These are phyloP conservation scores for Labeo rohita DNA, from an alignment of 2,113 vertebrate species.

Conservation along the genomic window DNA sequence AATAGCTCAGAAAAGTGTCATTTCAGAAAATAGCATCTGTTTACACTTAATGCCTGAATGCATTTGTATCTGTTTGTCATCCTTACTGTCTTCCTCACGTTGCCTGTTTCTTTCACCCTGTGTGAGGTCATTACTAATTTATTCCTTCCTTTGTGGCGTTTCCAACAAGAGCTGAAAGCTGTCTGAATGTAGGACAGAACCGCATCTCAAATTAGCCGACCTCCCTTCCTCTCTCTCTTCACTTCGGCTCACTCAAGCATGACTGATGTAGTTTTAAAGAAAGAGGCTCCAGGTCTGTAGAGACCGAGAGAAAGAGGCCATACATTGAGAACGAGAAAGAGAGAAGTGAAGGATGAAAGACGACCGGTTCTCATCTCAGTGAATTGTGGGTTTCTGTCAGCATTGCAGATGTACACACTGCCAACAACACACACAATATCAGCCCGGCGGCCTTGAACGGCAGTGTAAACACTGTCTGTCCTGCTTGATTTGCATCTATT, in stretches of 20 bases:
- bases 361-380: not conserved
- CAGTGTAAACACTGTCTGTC: not conserved
- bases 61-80: constrained; percentile 2
- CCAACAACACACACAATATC: not conserved
- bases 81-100: not conserved
- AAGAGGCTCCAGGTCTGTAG: constrained; percentile 11
- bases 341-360: not conserved
- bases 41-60: not conserved
- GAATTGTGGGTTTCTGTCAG: constrained; percentile 6
- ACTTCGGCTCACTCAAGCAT: constrained; percentile 34
- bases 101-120: not conserved
- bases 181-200: constrained; percentile 48
- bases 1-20: not conserved
- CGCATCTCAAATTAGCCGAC: constrained; percentile 29
- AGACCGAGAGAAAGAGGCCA: constrained; percentile 10
- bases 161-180: constrained; percentile 41
- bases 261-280: constrained; percentile 16
- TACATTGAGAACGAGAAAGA: not conserved
- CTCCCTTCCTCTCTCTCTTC: not conserved
- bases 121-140: constrained; percentile 55
- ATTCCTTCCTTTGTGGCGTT: constrained; percentile 38
- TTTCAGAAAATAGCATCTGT: not conserved
- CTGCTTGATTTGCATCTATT: not conserved
- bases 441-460: not conserved
- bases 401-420: not conserved